Conservation (phyloP, 2,113 vertebrate genomes). For the Chloropsis cyanopogon region DNA sequence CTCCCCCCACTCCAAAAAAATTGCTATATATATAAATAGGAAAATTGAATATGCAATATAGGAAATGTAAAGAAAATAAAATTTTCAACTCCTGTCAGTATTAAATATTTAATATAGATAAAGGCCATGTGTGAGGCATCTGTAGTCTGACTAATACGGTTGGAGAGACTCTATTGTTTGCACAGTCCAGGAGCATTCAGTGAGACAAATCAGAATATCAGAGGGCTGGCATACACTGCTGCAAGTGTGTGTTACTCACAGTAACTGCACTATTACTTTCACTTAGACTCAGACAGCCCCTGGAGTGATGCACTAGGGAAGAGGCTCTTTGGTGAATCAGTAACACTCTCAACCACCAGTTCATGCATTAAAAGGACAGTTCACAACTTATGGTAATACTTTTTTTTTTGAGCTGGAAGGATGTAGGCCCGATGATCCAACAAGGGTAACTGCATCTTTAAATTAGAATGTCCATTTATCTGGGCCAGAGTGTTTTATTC, state of each 20-base stretch:
- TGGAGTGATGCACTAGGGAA: neutral
- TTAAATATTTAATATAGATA: neutral
- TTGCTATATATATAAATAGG: no score
- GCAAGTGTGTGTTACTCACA: neutral
- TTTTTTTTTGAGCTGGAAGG: neutral
- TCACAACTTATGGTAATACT: neutral
- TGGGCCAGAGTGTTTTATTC: neutral
- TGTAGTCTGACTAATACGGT: neutral
- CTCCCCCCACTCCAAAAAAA: no score
- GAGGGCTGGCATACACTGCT: neutral
- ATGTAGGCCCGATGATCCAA: neutral
- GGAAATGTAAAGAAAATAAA: neutral
- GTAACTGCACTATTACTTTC: neutral
- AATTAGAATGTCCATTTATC: neutral
- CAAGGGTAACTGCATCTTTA: neutral
- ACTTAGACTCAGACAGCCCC: neutral
- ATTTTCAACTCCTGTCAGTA: neutral
- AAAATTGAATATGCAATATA: neutral
- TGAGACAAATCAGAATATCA: no score
- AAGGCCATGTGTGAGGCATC: neutral
- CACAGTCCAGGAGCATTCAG: neutral
- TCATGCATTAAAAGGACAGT: neutral
- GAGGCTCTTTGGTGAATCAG: neutral
- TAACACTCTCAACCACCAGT: neutral
- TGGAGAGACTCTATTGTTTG: neutral